A percentile compares a stretch with the other conserved stretches of the same genome.
Conservation (phyloP, 1,140 invertebrate species). For the Goniozus legneri region DNA sequence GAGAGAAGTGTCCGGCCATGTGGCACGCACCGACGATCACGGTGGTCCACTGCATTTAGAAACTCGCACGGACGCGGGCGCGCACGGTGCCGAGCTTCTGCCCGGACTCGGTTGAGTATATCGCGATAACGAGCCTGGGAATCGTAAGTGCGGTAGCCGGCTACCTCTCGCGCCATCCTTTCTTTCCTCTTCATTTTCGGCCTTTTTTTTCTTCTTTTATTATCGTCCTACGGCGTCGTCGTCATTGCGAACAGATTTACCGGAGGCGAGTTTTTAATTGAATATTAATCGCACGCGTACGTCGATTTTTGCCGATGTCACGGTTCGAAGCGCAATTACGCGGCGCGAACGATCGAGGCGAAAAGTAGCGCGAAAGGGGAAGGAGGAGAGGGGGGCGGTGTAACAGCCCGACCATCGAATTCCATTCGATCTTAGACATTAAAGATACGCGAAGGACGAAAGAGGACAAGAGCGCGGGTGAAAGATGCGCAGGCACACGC, state of each 20-base stretch:
- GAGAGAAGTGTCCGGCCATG: conserved; percentile 18
- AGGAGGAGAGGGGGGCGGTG: too few relatives aligned
- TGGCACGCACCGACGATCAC: conserved; percentile 22
- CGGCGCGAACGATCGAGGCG: conserved; percentile 13
- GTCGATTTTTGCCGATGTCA: conserved; percentile 22
- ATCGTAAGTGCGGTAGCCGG: conserved; percentile 18
- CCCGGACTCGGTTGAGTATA: conserved; percentile 26
- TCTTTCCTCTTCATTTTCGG: too few relatives aligned
- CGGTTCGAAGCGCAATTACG: conserved; percentile 34
- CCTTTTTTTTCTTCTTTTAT: neutral
- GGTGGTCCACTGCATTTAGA: conserved; percentile 37
- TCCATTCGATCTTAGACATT: conserved; percentile 35
- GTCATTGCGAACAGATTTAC: too few relatives aligned
- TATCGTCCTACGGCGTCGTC: too few relatives aligned
- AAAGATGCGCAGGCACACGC: too few relatives aligned
- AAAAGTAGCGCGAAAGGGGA: neutral
- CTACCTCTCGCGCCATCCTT: neutral
- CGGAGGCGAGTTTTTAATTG: conserved; percentile 42
- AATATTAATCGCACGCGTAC: conserved; percentile 42
- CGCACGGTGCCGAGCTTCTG: too few relatives aligned
- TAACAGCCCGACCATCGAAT: conserved; percentile 17
- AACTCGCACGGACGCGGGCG: conserved; percentile 26
- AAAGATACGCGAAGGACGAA: conserved; percentile 11
- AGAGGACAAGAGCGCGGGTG: too few relatives aligned
- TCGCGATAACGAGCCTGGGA: conserved; percentile 37